Percentiles rank a stretch among this genome's conserved stretches.
phyloP scores from a whole-genome alignment of 2,113 vertebrate genomes.

The Ascaphus truei region DNA sequence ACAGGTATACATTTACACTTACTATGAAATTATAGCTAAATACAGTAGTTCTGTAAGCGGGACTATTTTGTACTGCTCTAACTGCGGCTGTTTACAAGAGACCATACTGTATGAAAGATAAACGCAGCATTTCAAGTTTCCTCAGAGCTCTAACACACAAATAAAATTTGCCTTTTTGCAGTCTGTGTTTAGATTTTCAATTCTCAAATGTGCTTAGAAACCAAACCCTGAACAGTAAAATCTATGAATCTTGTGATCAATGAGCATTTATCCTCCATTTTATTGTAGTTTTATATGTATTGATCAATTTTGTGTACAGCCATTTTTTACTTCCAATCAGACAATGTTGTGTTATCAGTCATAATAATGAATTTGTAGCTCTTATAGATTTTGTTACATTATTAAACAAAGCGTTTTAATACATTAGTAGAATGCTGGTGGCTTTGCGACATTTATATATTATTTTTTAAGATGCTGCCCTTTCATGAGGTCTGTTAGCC shows the following conservation, averaged over 20 bases:
- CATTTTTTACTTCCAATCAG: slow-evolving; percentile 11
- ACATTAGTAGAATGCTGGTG: neutral
- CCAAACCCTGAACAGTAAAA: neutral
- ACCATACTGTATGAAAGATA: too few relatives aligned
- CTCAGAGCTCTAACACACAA: too few relatives aligned
- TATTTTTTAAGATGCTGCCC: neutral
- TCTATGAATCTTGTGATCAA: too few relatives aligned
- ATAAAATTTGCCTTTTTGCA: too few relatives aligned
- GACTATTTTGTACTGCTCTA: too few relatives aligned
- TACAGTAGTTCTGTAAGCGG: too few relatives aligned
- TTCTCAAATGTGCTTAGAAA: neutral
- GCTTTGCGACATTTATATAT: neutral
- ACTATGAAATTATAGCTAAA: too few relatives aligned
- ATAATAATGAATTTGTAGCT: slow-evolving; percentile 18
- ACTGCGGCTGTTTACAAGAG: too few relatives aligned
- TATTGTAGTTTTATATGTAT: neutral
- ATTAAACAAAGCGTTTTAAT: neutral
- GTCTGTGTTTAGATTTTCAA: too few relatives aligned
- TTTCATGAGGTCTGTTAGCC: neutral
- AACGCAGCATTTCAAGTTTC: too few relatives aligned
- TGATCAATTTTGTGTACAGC: neutral
- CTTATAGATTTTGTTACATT: neutral
- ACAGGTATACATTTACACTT: too few relatives aligned
- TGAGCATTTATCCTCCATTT: rapidly evolving
- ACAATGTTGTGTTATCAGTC: neutral